Evolutionary conservation across 2,888 invertebrate genomes (phyloP), one percentile per base, ranked within the genome.

Genomic region (Heliconius cydno): DNA sequence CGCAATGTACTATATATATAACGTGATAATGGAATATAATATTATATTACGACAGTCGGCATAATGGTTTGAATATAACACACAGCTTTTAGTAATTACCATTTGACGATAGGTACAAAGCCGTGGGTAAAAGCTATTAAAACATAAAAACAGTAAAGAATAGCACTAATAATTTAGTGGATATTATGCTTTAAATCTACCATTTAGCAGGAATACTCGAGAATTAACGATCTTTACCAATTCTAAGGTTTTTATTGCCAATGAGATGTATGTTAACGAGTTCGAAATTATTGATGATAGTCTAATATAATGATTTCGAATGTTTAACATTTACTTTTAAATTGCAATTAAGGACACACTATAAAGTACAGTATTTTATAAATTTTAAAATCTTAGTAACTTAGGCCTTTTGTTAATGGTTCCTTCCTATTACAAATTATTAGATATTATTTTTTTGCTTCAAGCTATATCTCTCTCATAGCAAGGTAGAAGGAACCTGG

Each of bases 211-310:
- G 25, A 66, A 65, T 78, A 66, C 63, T 71, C 78, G 66, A 63
- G 75, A 78, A 76, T 80, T 75, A 77, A 79, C 75, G 80, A 77
- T 79, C 80, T 79, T 77, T 77, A 76, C 79, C 70, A 73, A 74
- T 78, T 81, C 80, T 77, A 76, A 78, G 76, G 75, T 75, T 79
- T 75, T 80, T 78, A 78, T 76, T 67, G 80, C 78, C 78, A 70
- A 83, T 82, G 79, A 78, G 73, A 71, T 78, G 46, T 60, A 41
- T 57, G 78, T 25, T 78, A 78, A 78, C 63, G 73, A 78, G 71
- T 28, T 71, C 30, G 1, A 46, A 65, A 75, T 75, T 66, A 75
- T 65, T 75, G 65, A 75, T 75, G 65, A 66, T 75, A 46, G 25
- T 75, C 28, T 12, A 28, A 22, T 28, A 65, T 65, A 41, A 28